Evolutionary conservation across 2,113 vertebrate genomes (phyloP), one percentile per base, ranked within the genome.

Genomic region (Cariama cristata): DNA sequence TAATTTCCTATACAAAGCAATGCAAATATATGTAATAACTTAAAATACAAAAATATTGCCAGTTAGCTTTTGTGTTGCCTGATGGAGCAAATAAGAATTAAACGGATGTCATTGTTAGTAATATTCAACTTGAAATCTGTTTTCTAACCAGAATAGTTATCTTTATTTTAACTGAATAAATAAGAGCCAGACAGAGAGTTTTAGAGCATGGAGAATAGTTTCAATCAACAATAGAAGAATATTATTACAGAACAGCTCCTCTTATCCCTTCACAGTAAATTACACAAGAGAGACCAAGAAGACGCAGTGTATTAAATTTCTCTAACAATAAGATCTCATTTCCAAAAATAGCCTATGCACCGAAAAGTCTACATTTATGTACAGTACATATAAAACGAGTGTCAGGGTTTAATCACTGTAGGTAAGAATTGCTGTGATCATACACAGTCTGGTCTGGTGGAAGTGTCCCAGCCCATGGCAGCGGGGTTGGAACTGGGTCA

Each of bases 111-210:
- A 44, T n/a, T 60, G 72, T 64, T 81, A 89, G 69, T 20, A 87
- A 95, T 27, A 92, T 64, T 79, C 88, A 71, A 53, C 52, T 81
- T 77, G 88, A 89, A 95, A 86, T 24, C 38, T 87, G 75, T 84
- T 95, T 97, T 91, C 86, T 91, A 91, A 81, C 64, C 60, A 95
- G 93, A 97, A 96, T 92, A 95, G 95, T 89, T 59, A 81, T 86
- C 79, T 95, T 95, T 92, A 88, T 96, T 97, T 95, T 90, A 81
- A 82, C 44, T 68, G 76, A 87, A 81, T 79, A 89, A 94, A 87
- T 69, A 91, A 88, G 79, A 92, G 22, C 30, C 76, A 75, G 60
- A 14, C 64, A 91, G 79, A 86, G 59, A 90, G 33, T 69, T 93
- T 80, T 86, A 82, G 82, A 90, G n/a, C 71, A 62, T 18, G 52